Conservation (phyloP, 2,113 vertebrate species). For the Sclerurus mexicanus region DNA sequence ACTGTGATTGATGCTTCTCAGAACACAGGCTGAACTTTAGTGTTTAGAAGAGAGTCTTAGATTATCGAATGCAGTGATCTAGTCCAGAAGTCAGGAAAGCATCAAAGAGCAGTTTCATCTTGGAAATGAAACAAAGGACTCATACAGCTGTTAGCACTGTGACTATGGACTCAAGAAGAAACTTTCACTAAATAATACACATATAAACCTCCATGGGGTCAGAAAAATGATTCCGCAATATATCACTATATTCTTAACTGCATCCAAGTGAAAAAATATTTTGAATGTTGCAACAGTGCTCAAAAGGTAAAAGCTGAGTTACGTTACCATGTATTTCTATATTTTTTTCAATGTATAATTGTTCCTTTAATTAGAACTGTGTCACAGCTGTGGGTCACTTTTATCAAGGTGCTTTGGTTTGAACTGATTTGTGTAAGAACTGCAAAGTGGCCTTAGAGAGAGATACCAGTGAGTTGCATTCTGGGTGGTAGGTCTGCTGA, state of each 20-base stretch:
- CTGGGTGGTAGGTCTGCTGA: not conserved
- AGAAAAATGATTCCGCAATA: not conserved
- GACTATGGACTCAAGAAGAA: not conserved
- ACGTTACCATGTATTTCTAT: not conserved
- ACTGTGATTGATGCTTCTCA: not conserved
- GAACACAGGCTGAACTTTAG: not conserved
- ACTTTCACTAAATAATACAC: not conserved
- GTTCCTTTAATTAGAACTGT: not conserved
- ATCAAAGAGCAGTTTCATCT: not conserved
- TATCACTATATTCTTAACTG: not conserved
- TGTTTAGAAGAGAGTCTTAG: not conserved
- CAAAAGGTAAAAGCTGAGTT: not conserved
- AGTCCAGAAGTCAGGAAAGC: not conserved
- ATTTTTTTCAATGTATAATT: not conserved
- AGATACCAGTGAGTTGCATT: not conserved
- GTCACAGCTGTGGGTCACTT: rapidly evolving
- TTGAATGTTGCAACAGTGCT: not conserved
- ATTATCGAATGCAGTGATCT: not conserved
- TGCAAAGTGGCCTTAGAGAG: not conserved
- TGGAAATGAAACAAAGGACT: not conserved
- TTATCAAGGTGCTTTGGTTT: not conserved
- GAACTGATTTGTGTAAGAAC: not conserved
- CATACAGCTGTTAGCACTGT: not conserved
- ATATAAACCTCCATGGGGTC: not conserved
- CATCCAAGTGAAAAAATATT: not conserved